Percentiles rank a stretch among this genome's conserved stretches.
Conservation (phyloP, 1,140 invertebrate genomes). For the Hycleus phaleratus region DNA sequence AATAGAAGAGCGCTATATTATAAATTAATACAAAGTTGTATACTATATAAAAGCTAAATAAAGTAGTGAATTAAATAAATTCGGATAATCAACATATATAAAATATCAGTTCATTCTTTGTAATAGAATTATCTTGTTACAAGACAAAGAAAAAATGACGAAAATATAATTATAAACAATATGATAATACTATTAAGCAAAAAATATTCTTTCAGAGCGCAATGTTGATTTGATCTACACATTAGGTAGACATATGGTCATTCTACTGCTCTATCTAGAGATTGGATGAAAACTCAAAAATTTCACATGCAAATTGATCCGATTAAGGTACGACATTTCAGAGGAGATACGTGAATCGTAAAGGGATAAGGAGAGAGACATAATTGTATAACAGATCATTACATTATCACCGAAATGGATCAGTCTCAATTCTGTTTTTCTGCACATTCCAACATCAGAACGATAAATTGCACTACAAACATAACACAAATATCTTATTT, state of each 20-base stretch:
- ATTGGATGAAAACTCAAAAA: too few relatives aligned
- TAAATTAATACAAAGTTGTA: too few relatives aligned
- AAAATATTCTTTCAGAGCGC: not conserved
- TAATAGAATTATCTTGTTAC: conserved; percentile 6
- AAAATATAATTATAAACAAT: conserved; percentile 6
- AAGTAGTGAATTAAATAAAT: not conserved
- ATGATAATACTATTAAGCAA: conserved; percentile 13
- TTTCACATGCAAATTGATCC: too few relatives aligned
- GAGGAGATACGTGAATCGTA: too few relatives aligned
- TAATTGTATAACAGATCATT: conserved; percentile 1
- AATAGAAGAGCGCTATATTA: too few relatives aligned
- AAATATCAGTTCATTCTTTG: conserved; percentile 10
- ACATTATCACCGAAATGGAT: not conserved
- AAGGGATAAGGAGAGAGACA: not conserved
- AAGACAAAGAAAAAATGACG: conserved; percentile 3
- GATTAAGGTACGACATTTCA: too few relatives aligned
- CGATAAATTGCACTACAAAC: conserved; percentile 6
- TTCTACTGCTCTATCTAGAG: too few relatives aligned
- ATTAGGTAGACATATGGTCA: too few relatives aligned
- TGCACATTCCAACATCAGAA: too few relatives aligned
- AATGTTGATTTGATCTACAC: too few relatives aligned
- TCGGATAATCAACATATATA: not conserved
- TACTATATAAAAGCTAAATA: not conserved
- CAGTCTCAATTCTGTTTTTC: too few relatives aligned
- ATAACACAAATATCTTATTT: not conserved